Evolutionary conservation across 2,888 invertebrate species (phyloP).

Genomic region (Hesperia comma): DNA sequence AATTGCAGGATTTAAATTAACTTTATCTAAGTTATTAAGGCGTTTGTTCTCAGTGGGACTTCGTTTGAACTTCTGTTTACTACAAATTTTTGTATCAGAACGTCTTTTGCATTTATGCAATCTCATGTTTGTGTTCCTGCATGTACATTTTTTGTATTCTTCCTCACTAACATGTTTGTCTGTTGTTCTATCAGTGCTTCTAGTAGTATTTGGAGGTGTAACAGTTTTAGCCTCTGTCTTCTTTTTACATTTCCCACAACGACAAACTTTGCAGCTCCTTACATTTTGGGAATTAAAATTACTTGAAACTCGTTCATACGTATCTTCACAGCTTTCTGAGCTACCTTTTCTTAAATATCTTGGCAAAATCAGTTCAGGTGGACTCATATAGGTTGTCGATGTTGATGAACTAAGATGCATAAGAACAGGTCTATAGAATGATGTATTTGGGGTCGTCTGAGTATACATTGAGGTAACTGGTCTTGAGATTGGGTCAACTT

Average conservation of each 20-base stretch:
- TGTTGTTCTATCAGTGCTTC: constrained; percentile 43
- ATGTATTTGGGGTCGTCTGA: constrained; percentile 67
- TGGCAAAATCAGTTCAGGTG: constrained; percentile 74
- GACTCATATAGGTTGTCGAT: constrained; percentile 80
- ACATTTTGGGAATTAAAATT: constrained; percentile 44
- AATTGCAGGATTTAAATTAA: constrained; percentile 60
- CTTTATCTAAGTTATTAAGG: constrained; percentile 8
- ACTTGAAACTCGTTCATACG: constrained; percentile 47
- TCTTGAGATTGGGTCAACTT: constrained; percentile 49
- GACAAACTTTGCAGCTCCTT: constrained; percentile 48
- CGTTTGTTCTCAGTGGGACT: constrained; percentile 23
- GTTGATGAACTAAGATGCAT: constrained; percentile 79
- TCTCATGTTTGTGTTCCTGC: constrained; percentile 43
- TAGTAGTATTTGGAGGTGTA: constrained; percentile 63
- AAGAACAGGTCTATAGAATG: constrained; percentile 60
- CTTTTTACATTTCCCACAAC: constrained; percentile 47
- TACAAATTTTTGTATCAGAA: constrained; percentile 37
- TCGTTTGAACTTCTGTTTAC: constrained; percentile 36
- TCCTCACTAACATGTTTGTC: constrained; percentile 37
- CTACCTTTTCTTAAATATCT: constrained; percentile 57
- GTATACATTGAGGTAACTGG: constrained; percentile 68
- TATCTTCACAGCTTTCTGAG: constrained; percentile 50
- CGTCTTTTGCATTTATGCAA: constrained; percentile 45
- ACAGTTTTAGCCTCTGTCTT: constrained; percentile 38
- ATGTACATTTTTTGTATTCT: constrained; percentile 29